Conservation (phyloP, 2,113 vertebrate species). For the Brevimyrus niger region DNA sequence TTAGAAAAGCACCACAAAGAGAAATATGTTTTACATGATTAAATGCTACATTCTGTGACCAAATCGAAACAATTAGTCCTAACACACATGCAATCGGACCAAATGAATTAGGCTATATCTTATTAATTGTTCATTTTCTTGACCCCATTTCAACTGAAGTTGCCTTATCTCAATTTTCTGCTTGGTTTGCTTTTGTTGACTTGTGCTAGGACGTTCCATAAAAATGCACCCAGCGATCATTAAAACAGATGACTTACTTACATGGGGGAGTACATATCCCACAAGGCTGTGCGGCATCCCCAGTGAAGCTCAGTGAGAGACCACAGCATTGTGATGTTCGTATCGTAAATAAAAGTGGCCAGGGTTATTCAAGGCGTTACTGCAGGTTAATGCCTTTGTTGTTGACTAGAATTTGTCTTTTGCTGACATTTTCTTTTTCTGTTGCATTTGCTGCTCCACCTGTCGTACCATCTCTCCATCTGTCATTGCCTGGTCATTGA, state of each 20-base stretch:
- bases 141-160: conserved; percentile 98
- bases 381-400: not conserved
- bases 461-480: not conserved
- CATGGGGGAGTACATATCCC: conserved; percentile 31
- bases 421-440: conserved; percentile 7
- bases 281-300: conserved; percentile 45
- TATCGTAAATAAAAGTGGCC: conserved; percentile 33
- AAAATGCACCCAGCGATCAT: conserved; percentile 75
- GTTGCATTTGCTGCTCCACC: not conserved
- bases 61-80: conserved; percentile 56
- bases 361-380: not conserved
- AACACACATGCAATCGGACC: conserved; percentile 56
- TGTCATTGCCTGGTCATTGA: conserved; percentile 8
- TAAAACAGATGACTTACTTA: conserved; percentile 79
- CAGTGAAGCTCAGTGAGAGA: conserved; percentile 42
- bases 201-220: conserved; percentile 84
- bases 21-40: conserved; percentile 13
- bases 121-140: conserved; percentile 91
- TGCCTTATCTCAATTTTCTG: conserved; percentile 99
- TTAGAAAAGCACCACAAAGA: not conserved
- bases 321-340: conserved; percentile 43
- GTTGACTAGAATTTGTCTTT: not conserved
- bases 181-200: conserved; percentile 98
- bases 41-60: conserved; percentile 28
- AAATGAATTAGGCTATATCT: conserved; percentile 92